phyloP scores from a whole-genome alignment of 2,113 vertebrate species.

The Corythornis vintsioides region DNA sequence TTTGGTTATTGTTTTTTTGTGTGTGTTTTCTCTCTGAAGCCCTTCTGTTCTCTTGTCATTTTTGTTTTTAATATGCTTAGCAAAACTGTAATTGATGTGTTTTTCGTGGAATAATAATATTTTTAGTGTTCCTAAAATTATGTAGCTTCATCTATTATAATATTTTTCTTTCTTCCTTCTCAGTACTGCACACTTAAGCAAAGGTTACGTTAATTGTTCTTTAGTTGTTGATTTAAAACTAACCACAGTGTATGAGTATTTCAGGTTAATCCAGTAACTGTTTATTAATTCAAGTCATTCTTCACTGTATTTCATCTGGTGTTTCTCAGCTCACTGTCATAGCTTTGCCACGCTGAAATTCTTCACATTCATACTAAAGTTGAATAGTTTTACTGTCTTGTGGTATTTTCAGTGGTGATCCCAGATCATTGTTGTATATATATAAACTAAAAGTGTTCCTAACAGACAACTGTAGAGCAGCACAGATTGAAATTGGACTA shows the following conservation, averaged over 20 bases:
- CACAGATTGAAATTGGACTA: neutral
- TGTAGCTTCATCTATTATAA: neutral
- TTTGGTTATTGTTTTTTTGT: neutral
- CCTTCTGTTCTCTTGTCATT: neutral
- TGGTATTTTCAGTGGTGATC: neutral
- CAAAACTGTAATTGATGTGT: neutral
- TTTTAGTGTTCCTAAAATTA: neutral
- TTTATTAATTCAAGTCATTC: conserved; percentile 9
- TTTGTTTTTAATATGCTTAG: neutral
- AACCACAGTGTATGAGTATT: neutral
- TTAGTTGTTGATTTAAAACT: neutral
- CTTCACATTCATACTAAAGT: neutral
- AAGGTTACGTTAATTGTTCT: neutral
- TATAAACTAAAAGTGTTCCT: neutral
- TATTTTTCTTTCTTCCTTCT: neutral
- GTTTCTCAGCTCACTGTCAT: conserved; percentile 14
- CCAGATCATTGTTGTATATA: neutral
- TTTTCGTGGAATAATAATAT: neutral
- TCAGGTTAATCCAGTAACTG: conserved; percentile 11
- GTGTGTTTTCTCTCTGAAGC: neutral
- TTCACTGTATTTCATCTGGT: neutral
- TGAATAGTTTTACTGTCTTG: neutral
- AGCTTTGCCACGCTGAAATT: conserved; percentile 8
- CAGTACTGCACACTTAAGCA: neutral
- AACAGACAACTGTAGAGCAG: neutral